Evolutionary conservation across 2,113 vertebrate species (phyloP).

Genomic region (Cryptotis parvus): DNA sequence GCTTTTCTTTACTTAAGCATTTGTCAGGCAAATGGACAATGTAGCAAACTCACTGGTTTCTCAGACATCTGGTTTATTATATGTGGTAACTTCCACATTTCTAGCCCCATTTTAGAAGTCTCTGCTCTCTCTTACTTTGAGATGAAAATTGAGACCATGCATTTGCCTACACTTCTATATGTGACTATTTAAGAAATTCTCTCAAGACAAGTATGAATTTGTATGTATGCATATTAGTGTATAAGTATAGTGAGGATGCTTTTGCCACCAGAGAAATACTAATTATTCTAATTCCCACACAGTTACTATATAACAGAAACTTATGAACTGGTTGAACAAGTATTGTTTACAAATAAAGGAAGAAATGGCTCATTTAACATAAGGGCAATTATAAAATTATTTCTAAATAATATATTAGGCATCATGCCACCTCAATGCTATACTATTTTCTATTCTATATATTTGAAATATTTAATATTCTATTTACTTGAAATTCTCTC

Average conservation of each 20-base stretch:
- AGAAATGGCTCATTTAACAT: neutral
- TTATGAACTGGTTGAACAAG: neutral
- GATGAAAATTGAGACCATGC: neutral
- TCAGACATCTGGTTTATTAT: neutral
- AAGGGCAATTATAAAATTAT: neutral
- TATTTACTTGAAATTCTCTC: neutral
- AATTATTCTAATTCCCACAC: neutral
- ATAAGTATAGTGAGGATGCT: neutral
- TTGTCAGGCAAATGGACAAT: neutral
- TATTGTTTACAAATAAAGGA: neutral
- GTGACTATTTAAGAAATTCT: neutral
- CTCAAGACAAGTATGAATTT: neutral
- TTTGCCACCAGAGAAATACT: neutral
- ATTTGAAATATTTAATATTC: neutral
- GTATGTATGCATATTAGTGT: neutral
- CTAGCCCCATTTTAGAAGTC: neutral
- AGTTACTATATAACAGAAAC: constrained; percentile 14
- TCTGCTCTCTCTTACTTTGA: neutral
- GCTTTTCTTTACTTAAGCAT: neutral
- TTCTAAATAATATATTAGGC: neutral
- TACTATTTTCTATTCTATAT: neutral
- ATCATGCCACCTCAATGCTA: neutral
- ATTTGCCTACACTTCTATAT: neutral
- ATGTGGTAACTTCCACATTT: neutral
- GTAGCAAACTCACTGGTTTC: neutral